phyloP scores from a whole-genome alignment of 2,113 vertebrate genomes.

The Mesoclemmys tuberculata region DNA sequence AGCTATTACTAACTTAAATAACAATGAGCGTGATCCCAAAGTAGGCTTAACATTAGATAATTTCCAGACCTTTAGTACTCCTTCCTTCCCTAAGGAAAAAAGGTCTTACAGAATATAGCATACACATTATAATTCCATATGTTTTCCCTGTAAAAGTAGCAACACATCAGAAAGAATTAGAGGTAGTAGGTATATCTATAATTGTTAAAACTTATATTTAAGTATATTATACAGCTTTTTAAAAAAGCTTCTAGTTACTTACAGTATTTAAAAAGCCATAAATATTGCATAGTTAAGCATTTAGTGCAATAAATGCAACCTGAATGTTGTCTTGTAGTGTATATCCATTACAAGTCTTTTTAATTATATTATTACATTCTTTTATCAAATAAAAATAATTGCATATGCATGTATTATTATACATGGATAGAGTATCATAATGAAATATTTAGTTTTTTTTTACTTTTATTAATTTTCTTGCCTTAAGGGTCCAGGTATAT shows the following conservation, averaged over 20 bases:
- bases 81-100: conserved; percentile 11
- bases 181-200: background rate
- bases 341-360: background rate
- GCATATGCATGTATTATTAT: background rate
- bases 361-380: background rate
- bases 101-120: conserved; percentile 6
- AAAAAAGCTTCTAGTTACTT: background rate
- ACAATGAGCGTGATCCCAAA: conserved; percentile 53
- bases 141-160: conserved; percentile 12
- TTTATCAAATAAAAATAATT: background rate
- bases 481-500: background rate
- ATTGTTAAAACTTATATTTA: background rate
- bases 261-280: background rate
- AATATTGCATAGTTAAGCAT: background rate
- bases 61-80: conserved; percentile 51
- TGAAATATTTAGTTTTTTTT: background rate
- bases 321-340: background rate
- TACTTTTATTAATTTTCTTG: background rate
- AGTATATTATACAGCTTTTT: background rate
- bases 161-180: background rate
- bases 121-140: conserved; percentile 41
- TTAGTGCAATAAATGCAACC: background rate
- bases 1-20: conserved; percentile 57
- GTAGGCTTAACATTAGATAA: conserved; percentile 30
- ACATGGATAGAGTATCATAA: background rate